phyloP scores from a whole-genome alignment of 2,113 vertebrate species.

The Bubo blakistoni region DNA sequence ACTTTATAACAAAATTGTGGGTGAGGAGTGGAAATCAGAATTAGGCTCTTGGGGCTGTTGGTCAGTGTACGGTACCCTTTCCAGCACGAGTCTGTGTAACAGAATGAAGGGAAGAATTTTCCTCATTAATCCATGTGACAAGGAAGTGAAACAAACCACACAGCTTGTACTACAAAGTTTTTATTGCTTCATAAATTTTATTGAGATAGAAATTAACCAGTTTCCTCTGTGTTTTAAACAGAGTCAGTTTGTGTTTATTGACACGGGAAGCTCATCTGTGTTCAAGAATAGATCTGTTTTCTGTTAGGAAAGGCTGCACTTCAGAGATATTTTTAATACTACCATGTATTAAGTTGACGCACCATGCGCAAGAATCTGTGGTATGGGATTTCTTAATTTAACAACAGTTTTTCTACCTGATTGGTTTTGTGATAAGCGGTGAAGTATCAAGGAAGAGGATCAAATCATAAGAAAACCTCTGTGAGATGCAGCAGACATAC shows the following conservation, averaged over 20 bases:
- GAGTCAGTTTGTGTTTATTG: conserved; percentile 22
- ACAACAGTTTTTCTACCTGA: background rate
- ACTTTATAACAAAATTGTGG: background rate
- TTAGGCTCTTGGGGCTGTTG: background rate
- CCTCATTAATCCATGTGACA: conserved; percentile 4
- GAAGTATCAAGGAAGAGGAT: background rate
- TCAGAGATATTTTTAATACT: background rate
- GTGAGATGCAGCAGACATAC: background rate
- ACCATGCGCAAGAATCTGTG: background rate
- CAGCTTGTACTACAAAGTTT: conserved; percentile 15
- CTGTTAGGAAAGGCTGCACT: background rate
- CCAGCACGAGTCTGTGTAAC: background rate
- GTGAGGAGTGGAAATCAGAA: background rate
- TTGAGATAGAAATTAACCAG: conserved; percentile 46
- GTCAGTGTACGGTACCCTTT: background rate
- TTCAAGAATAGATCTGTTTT: conserved; percentile 13
- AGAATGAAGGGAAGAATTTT: background rate
- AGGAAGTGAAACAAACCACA: conserved; percentile 40
- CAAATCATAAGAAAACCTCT: background rate
- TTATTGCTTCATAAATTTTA: conserved; percentile 61
- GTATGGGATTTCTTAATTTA: conserved; percentile 23
- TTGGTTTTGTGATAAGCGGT: background rate
- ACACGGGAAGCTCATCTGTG: background rate
- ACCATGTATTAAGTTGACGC: background rate
- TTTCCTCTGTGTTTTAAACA: conserved; percentile 41